Conservation (phyloP, 1,140 invertebrate species). For the Drosophila gunungcola region DNA sequence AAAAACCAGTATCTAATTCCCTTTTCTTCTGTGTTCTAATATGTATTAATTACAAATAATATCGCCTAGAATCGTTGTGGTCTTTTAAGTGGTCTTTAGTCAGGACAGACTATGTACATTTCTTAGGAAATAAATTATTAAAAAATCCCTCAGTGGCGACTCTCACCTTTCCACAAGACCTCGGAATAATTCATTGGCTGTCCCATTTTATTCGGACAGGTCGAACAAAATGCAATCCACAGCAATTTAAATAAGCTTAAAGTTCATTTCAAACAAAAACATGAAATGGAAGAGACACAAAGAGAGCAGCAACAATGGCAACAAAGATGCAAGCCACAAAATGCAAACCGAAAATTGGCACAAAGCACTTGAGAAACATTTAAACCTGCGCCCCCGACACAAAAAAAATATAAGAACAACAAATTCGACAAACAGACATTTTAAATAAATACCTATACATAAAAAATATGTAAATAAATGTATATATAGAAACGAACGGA, state of each 20-base stretch:
- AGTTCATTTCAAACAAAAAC: conserved; percentile 18
- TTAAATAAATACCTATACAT: neutral
- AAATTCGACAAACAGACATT: neutral
- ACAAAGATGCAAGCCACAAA: conserved; percentile 37
- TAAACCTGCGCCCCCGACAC: conserved; percentile 19
- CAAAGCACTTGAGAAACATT: conserved; percentile 50
- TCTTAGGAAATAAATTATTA: conserved; percentile 28
- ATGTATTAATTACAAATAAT: neutral
- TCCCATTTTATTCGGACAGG: conserved; percentile 2
- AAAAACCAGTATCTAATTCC: too few species aligned
- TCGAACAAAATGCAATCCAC: conserved; percentile 27
- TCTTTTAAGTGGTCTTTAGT: conserved; percentile 18
- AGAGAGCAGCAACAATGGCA: conserved; percentile 22
- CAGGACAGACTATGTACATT: conserved; percentile 1
- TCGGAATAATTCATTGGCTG: conserved; percentile 14
- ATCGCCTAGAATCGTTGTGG: neutral
- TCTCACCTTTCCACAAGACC: conserved; percentile 11
- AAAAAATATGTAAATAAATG: neutral
- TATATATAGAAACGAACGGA: neutral
- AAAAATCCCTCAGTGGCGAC: conserved; percentile 10
- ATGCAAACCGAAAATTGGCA: conserved; percentile 45
- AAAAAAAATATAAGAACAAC: neutral
- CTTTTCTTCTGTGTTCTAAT: neutral
- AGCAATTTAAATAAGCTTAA: conserved; percentile 31
- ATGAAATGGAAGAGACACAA: conserved; percentile 28